These are phyloP conservation scores for Drosophila anomalata DNA, from an alignment of 2,888 invertebrate genomes.

Conservation along the genomic window DNA sequence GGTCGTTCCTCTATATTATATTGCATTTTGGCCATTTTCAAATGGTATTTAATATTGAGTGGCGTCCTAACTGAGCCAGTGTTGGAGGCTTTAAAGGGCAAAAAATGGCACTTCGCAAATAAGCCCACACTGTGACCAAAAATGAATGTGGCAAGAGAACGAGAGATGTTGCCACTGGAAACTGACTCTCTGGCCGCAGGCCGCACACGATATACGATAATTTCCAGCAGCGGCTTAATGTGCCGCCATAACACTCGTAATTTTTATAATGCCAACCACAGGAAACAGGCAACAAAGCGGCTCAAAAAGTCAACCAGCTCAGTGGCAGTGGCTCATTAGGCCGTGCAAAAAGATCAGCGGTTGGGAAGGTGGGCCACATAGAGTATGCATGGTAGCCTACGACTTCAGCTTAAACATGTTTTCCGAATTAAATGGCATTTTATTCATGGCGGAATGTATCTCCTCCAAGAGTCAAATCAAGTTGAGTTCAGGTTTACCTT, in stretches of 20 bases:
- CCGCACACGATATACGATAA: constrained; percentile 26
- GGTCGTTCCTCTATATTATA: constrained; percentile 3
- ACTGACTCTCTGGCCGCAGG: constrained; percentile 27
- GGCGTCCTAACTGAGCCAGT: constrained; percentile 6
- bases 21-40: constrained; percentile 7
- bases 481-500: not conserved
- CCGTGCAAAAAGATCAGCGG: not conserved
- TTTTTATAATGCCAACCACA: constrained; percentile 62
- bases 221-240: constrained; percentile 43
- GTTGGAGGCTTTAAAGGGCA: not conserved
- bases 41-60: not conserved
- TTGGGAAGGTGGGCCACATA: not conserved
- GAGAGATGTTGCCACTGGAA: constrained; percentile 15
- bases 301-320: constrained; percentile 45
- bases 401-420: not conserved
- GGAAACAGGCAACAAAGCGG: constrained; percentile 43
- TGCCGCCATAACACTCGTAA: constrained; percentile 46
- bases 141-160: not conserved
- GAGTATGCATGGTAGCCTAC: not conserved
- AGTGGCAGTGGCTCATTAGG: constrained; percentile 15
- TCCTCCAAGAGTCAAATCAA: not conserved
- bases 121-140: not conserved
- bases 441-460: too few species aligned
- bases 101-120: not conserved
- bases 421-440: not conserved